Conservation (phyloP, 1,140 invertebrate species). For the Vanessa tameamea region DNA sequence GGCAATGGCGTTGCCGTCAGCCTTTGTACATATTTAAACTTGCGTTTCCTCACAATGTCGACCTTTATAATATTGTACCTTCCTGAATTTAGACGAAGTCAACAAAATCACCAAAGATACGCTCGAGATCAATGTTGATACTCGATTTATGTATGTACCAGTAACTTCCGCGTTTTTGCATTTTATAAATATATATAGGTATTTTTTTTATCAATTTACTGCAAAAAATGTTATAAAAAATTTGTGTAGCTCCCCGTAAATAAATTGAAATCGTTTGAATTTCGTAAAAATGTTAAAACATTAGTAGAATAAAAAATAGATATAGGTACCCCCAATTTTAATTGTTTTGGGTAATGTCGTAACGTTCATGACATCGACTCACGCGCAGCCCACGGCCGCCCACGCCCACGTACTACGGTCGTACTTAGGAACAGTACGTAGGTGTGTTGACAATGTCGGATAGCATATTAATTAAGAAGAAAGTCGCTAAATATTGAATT, state of each 20-base stretch:
- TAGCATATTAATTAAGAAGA: conserved; percentile 78
- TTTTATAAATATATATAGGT: neutral
- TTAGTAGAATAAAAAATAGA: too few species aligned
- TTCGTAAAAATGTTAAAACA: too few species aligned
- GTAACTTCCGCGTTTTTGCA: neutral
- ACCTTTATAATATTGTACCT: conserved; percentile 36
- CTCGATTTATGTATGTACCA: neutral
- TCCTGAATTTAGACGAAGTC: conserved; percentile 39
- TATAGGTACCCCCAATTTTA: conserved; percentile 7
- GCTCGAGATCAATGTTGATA: neutral
- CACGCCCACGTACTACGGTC: conserved; percentile 48
- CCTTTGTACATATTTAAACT: conserved; percentile 40
- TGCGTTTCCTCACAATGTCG: conserved; percentile 36
- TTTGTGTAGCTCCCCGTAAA: too few species aligned
- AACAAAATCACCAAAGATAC: neutral
- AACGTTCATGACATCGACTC: conserved; percentile 30
- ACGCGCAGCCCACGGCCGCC: conserved; percentile 55
- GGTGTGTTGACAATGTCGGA: conserved; percentile 72
- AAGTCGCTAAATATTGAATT: conserved; percentile 68
- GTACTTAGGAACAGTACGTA: conserved; percentile 53
- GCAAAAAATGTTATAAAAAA: neutral
- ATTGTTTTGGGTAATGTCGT: conserved; percentile 10
- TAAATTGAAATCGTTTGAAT: too few species aligned
- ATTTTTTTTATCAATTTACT: neutral
- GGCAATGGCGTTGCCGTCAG: conserved; percentile 53